Evolutionary conservation across 1,140 invertebrate genomes (phyloP).

Genomic region (Nymphalis io): DNA sequence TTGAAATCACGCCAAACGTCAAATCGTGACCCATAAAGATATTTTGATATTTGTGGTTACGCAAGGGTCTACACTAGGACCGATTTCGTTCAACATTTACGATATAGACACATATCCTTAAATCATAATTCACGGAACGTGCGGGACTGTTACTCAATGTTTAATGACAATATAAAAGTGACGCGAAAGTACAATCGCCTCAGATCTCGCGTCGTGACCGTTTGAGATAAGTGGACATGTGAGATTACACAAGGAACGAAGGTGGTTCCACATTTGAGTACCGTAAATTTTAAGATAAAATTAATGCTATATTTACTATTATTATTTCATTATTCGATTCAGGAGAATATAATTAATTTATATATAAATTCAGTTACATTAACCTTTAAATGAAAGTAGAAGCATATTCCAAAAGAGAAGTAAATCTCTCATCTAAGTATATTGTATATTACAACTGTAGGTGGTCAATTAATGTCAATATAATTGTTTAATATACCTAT

Average conservation of each 20-base stretch:
- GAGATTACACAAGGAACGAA: conserved; percentile 51
- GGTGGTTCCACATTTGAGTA: conserved; percentile 33
- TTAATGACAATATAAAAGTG: conserved; percentile 58
- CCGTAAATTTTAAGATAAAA: neutral
- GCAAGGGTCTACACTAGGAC: conserved; percentile 20
- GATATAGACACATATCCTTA: conserved; percentile 22
- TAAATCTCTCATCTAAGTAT: too few species aligned
- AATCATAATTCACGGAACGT: conserved; percentile 18
- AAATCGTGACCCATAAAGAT: conserved; percentile 30
- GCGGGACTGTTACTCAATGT: conserved; percentile 27
- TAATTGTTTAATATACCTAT: too few species aligned
- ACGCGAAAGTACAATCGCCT: conserved; percentile 60
- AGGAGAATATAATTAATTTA: too few species aligned
- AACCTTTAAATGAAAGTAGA: too few species aligned
- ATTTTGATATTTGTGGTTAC: conserved; percentile 23
- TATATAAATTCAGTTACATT: too few species aligned
- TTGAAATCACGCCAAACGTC: conserved; percentile 10
- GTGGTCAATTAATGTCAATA: too few species aligned
- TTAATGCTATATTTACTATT: neutral
- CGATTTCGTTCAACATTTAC: conserved; percentile 10
- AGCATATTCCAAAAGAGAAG: too few species aligned
- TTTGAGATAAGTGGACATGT: conserved; percentile 69
- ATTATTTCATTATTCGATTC: neutral
- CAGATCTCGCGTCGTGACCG: conserved; percentile 60
- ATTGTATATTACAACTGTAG: too few species aligned